Evolutionary conservation across 2,888 invertebrate species (phyloP), one percentile per base, ranked within the genome.

Genomic region (Pteria penguin): DNA sequence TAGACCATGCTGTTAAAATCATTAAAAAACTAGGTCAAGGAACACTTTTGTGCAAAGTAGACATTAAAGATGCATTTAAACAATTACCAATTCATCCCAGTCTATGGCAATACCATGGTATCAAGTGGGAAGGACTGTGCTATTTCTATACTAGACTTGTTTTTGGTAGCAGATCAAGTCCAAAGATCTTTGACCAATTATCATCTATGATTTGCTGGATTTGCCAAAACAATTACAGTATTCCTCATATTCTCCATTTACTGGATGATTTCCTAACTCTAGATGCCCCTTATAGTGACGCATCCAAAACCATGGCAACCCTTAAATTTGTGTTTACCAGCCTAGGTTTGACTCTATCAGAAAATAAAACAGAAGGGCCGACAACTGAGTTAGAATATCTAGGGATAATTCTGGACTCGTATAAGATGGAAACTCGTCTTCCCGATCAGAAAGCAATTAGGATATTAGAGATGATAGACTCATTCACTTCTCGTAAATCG

Each of bases 241-340:
- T 69, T 4, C n/a, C 27, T 22, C 24, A 11, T 45, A 58, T 75
- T 14, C 45, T 75, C 3, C 75, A 66, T 45, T 58, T 71, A 14
- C 65, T 62, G 22, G 72, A 78, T 62, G 75, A 78, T 70, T 70
- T 78, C 33, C 57, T 61, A n/a, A 75, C 72, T 1, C 33, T 72
- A 4, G 71, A 75, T 33, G 14, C 29, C 14, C 75, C 79, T n/a
- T n/a, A 58, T 18, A 24, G 11, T 22, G 24, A 32, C 18, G 54
- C 67, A 27, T 14, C 52, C 1, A 18, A 67, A 33, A 73, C 65
- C 22, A 76, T 70, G 72, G 60, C 65, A 8, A 24, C 36, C 0
- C 52, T 76, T 11, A n/a, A 45, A 0, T 33, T 36, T 22, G 22
- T 63, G 4, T 63, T 63, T 11, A 32, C 18, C 27, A 63, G 5